These are phyloP conservation scores for Lophius piscatorius DNA, from an alignment of 2,113 vertebrate genomes.

Conservation along the genomic window DNA sequence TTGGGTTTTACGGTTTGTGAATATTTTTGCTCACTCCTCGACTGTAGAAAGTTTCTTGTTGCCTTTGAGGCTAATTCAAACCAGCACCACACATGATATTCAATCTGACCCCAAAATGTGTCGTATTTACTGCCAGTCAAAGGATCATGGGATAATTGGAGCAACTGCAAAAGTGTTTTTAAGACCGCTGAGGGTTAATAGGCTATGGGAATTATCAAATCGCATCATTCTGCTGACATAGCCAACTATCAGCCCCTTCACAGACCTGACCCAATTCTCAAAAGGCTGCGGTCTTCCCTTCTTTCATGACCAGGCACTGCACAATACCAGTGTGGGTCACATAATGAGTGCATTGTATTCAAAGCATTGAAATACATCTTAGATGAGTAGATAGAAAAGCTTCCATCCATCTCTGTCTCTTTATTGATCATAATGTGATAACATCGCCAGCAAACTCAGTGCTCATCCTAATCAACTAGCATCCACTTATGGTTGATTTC, in stretches of 20 bases:
- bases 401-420: conserved; percentile 19
- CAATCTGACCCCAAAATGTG: conserved; percentile 48
- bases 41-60: background rate
- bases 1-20: conserved; percentile 11
- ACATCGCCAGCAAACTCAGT: background rate
- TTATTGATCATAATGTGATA: conserved; percentile 22
- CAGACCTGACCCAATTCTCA: conserved; percentile 61
- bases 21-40: conserved; percentile 16
- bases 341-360: conserved; percentile 65
- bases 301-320: conserved; percentile 3
- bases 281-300: conserved; percentile 33
- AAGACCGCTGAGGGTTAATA: conserved; percentile 49
- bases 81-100: conserved; percentile 50
- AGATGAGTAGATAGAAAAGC: conserved; percentile 11
- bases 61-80: conserved; percentile 52
- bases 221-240: conserved; percentile 61
- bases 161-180: conserved; percentile 18
- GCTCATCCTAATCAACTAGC: too few relatives aligned
- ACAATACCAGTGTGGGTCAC: conserved; percentile 64
- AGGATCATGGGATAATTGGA: conserved; percentile 51
- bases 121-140: conserved; percentile 47
- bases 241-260: conserved; percentile 48
- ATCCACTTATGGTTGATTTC: too few relatives aligned
- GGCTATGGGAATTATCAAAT: conserved; percentile 73
- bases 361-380: conserved; percentile 25